Evolutionary conservation across 2,797 vertebrate species (phyloP), one percentile per base, ranked within the genome.

Genomic region (Schizopygopsis malacanthus): DNA sequence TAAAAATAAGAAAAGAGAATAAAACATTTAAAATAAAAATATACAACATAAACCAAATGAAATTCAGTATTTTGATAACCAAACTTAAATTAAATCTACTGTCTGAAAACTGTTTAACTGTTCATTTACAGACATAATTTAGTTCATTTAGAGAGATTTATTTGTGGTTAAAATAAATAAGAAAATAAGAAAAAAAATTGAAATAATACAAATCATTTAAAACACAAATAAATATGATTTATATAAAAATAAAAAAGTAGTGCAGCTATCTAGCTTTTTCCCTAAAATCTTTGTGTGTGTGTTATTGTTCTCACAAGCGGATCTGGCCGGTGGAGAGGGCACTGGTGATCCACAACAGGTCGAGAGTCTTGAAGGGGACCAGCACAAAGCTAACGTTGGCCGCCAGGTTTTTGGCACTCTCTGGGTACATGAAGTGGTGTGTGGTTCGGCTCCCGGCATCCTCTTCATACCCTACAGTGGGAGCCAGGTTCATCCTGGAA

Each of bases 341-440:
- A 0, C 98, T 99, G 91, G 98, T 97, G 2, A 99, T 99, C 98
- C 98, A 99, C 56, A 99, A 95, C 2, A 99, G 95, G 92, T 99
- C 98, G 94, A 99, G 94, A 0, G 97, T 98, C 92, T 99, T 99
- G 94, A 99, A 99, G 90, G 98, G 98, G 83, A 99, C 97, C 85
- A 99, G 93, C 87, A 99, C 97, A 0, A 99, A 99, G 96, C 98
- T 99, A 93, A 99, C 96, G 0, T 99, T 99, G 92, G 97, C 94
- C 0, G 97, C 97, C 91, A 99, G 95, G 92, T 99, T 99, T 94
- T 97, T 99, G 95, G 98, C 98, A 90, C 98, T 99, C 95, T 99
- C 98, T 0, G 98, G 98, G 92, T 99, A 99, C 98, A 99, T 99
- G 95, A 99, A 99, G 93, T 99, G 98, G 91, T 99, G 98, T 0